Conservation (phyloP, 2,888 invertebrate species). For the Boloria selene region DNA sequence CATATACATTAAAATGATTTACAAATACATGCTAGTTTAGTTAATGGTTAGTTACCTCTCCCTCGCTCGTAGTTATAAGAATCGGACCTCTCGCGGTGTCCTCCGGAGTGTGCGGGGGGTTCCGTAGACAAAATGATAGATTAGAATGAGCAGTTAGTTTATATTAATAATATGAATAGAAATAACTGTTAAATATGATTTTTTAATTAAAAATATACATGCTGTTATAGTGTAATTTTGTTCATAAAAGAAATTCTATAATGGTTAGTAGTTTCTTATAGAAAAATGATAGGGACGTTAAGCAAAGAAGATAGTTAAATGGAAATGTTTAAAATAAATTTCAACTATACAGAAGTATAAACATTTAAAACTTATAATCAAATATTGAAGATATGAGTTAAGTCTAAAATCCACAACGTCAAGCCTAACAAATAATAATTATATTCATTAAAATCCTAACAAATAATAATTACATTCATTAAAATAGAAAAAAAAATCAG, state of each 20-base stretch:
- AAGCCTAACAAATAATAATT: background rate
- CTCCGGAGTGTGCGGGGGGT: slow-evolving; percentile 71
- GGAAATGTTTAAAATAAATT: slow-evolving; percentile 1
- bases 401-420: slow-evolving; percentile 14
- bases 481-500: too few species aligned
- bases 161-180: background rate
- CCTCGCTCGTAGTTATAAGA: slow-evolving; percentile 87
- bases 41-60: slow-evolving; percentile 83
- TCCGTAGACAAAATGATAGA: slow-evolving; percentile 56
- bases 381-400: background rate
- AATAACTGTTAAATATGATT: background rate
- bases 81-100: slow-evolving; percentile 73
- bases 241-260: background rate
- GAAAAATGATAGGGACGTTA: background rate
- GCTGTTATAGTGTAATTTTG: background rate
- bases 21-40: slow-evolving; percentile 7
- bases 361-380: background rate
- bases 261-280: too few species aligned
- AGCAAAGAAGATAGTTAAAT: slow-evolving; percentile 8
- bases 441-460: background rate
- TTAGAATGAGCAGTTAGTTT: slow-evolving; percentile 47
- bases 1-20: background rate
- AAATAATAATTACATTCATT: background rate
- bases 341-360: background rate
- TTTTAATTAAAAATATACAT: background rate